Percentiles rank a stretch among this genome's conserved stretches.
These are phyloP conservation scores for Triops cancriformis DNA, from an alignment of 1,140 invertebrate species.

Conservation along the genomic window DNA sequence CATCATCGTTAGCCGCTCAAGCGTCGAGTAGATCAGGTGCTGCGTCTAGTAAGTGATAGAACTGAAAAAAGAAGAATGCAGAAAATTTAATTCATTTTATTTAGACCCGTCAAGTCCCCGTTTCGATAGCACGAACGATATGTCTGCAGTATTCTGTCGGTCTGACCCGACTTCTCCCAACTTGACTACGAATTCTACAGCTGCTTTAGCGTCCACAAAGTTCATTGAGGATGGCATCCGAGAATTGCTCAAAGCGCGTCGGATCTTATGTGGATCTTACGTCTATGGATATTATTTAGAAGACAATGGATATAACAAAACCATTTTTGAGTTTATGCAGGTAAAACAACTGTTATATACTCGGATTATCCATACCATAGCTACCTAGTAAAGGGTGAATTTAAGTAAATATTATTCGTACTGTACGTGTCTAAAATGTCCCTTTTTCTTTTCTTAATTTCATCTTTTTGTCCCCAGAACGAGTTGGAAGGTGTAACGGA, in stretches of 20 bases:
- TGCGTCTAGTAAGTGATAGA: slow-evolving; percentile 23
- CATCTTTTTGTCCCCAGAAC: slow-evolving; percentile 44
- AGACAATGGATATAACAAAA: slow-evolving; percentile 56
- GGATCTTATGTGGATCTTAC: slow-evolving; percentile 57
- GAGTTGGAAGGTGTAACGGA: slow-evolving; percentile 59
- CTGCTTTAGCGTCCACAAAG: slow-evolving; percentile 38
- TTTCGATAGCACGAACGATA: neutral
- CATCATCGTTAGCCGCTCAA: slow-evolving; percentile 36
- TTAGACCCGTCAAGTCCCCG: neutral
- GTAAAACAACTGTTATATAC: slow-evolving; percentile 36
- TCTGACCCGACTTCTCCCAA: slow-evolving; percentile 19
- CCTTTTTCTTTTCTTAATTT: slow-evolving; percentile 22
- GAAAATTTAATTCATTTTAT: no score
- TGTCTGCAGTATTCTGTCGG: neutral
- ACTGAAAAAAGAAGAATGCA: no score
- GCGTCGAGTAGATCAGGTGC: neutral
- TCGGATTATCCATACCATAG: no score
- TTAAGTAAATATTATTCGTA: no score
- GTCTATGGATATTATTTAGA: slow-evolving; percentile 50
- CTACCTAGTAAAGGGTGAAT: no score
- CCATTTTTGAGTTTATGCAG: slow-evolving; percentile 64
- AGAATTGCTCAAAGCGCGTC: slow-evolving; percentile 53
- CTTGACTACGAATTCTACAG: neutral
- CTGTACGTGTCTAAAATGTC: no score
- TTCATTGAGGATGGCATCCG: slow-evolving; percentile 58